These are phyloP conservation scores for Rhinogobio ventralis DNA, from an alignment of 2,797 vertebrate genomes.

Conservation along the genomic window DNA sequence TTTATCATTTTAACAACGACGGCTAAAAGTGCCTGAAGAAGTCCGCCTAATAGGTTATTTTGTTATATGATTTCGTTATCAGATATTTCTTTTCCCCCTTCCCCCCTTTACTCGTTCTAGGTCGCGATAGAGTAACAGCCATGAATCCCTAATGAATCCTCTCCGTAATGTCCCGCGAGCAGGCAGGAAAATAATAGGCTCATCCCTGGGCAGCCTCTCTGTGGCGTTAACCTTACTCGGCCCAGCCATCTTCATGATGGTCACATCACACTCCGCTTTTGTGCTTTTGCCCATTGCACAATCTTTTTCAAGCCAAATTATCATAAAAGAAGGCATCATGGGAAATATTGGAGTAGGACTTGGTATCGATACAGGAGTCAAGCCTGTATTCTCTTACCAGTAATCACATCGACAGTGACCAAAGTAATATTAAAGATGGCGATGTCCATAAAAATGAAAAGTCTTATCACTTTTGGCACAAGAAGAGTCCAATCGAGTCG, in stretches of 20 bases:
- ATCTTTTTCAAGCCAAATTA: not conserved
- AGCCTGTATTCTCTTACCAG: not conserved
- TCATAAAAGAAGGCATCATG: not conserved
- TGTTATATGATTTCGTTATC: slow-evolving; percentile 77
- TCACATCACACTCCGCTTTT: not conserved
- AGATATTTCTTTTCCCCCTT: slow-evolving; percentile 60
- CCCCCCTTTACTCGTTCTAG: slow-evolving; percentile 62
- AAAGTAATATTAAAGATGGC: too few relatives aligned
- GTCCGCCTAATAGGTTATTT: slow-evolving; percentile 79
- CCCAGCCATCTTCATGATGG: slow-evolving; percentile 38
- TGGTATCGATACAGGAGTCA: not conserved
- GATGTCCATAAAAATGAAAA: too few relatives aligned
- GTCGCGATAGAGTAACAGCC: slow-evolving; percentile 66
- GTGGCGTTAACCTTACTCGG: slow-evolving; percentile 47
- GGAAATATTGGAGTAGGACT: not conserved
- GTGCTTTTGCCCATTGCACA: not conserved
- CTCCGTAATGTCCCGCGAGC: slow-evolving; percentile 54
- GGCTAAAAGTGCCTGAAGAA: slow-evolving; percentile 77
- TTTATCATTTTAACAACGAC: slow-evolving; percentile 81
- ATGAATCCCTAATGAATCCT: slow-evolving; percentile 75
- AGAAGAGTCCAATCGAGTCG: too few relatives aligned
- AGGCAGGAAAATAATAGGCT: slow-evolving; percentile 69
- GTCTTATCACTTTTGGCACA: too few relatives aligned
- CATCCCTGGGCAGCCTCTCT: slow-evolving; percentile 63
- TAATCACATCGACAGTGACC: too few relatives aligned